A percentile compares a stretch with the other conserved stretches of the same genome.
Evolutionary conservation across 2,113 vertebrate genomes (phyloP).

Genomic region (Ciconia stormi): DNA sequence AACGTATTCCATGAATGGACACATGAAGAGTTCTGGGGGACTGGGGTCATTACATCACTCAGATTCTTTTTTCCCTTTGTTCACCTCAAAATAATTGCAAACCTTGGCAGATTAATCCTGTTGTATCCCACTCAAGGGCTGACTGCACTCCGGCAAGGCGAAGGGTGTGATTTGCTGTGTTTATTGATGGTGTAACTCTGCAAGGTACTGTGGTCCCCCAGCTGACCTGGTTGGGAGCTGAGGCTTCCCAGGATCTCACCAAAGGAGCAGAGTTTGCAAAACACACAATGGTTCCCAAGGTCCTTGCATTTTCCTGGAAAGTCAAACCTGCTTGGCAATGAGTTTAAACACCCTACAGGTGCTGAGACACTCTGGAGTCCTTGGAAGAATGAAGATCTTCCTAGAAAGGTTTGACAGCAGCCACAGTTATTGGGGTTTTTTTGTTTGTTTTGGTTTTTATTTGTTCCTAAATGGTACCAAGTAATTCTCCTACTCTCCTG

Average conservation of each 20-base stretch:
- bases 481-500: not conserved
- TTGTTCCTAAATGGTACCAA: not conserved
- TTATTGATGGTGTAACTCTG: not conserved
- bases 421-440: not conserved
- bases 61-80: not conserved
- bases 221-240: not conserved
- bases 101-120: not conserved
- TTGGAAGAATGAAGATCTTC: not conserved
- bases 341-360: not conserved
- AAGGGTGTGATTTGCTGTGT: not conserved
- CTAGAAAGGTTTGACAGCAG: not conserved
- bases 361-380: not conserved
- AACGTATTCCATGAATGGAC: no score
- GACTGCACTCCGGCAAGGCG: not conserved
- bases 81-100: not conserved
- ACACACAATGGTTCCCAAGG: not conserved
- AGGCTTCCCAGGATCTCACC: not conserved
- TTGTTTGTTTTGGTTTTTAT: not conserved
- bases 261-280: not conserved
- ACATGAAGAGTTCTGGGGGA: not conserved
- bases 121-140: not conserved
- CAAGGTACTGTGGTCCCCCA: not conserved
- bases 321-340: not conserved
- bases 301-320: not conserved
- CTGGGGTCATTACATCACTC: no score